Base-by-base conservation (phyloP, 2,113 vertebrate genomes). In the Chaetura pelagica region DNA sequence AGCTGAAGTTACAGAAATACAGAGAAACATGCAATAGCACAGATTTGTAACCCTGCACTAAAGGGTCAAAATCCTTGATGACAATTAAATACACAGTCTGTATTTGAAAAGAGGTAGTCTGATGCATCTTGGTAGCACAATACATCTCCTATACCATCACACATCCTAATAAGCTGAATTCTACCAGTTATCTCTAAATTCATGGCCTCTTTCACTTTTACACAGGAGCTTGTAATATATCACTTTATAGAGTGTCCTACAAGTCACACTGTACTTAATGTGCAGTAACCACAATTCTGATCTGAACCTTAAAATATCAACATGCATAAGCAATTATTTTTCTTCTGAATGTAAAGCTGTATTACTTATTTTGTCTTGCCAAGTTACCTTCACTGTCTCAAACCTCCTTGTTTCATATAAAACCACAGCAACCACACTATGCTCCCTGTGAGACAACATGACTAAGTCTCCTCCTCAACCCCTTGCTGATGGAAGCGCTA, bases 161-260 rank as follows among this genome's bases (percentile, higher is more conserved):
- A 84, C 79, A 89, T 84, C 55, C 51, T 63, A 84, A 92, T 85
- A 80, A 90, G 55, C 26, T 86, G 29, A 86, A 71, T 88, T 94
- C 81, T 88, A 15, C 24, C 35, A 44, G 5, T 64, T 72, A 19
- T 34, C 29, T 90, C 54, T 57, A 51, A 51, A 80, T 46, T 85
- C 64, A 85, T 15, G 5, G 75, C 13, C 30, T 64, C 15, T 34
- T 87, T 91, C 75, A 12, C 15, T 97, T 57, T 79, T 87, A n/a
- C 6, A 90, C 6, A 46, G 51, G 48, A 46, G 57, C 38, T 59
- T 79, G 9, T 74, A 81, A 66, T 34, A 51, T 14, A 16, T 19
- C 44, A 46, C 22, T 90, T 83, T 6, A 73, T 18, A 85, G 16
- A 85, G 16, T 61, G 11, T 90, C 26, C 20, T 78, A 42, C 48